Conservation (phyloP, 2,888 invertebrate genomes). For the Ichneumoninae sp. region DNA sequence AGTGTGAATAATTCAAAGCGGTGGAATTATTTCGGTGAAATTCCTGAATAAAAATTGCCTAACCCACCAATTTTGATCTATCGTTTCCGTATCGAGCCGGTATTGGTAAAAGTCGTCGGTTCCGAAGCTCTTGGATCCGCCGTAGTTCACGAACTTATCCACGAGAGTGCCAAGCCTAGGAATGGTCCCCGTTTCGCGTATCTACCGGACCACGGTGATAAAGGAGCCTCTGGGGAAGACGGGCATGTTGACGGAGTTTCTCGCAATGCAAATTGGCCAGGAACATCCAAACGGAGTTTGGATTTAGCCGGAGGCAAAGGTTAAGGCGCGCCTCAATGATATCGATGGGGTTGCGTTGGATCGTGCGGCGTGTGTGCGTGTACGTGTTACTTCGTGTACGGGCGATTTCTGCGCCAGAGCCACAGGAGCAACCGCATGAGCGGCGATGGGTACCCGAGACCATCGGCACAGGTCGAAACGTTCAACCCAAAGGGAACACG, state of each 20-base stretch:
- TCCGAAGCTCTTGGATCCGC: background rate
- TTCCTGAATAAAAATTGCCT: background rate
- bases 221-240: constrained; percentile 12
- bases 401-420: constrained; percentile 16
- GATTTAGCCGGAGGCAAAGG: constrained; percentile 73
- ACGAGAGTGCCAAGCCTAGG: background rate
- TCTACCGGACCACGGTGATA: constrained; percentile 16
- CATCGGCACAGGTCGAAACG: constrained; percentile 49
- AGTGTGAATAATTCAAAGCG: too few relatives aligned
- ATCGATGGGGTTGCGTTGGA: constrained; percentile 73
- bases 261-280: constrained; percentile 76
- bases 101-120: background rate
- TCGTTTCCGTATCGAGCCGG: background rate
- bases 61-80: background rate
- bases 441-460: constrained; percentile 14
- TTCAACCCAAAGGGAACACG: constrained; percentile 46
- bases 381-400: constrained; percentile 5
- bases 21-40: background rate
- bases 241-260: constrained; percentile 48
- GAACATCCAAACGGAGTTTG: constrained; percentile 63
- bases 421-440: constrained; percentile 64
- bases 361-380: background rate
- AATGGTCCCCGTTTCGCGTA: background rate
- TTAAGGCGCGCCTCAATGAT: constrained; percentile 68
- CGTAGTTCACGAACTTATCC: constrained; percentile 10